Conservation (phyloP, 2,113 vertebrate species). For the Mustela nigripes region DNA sequence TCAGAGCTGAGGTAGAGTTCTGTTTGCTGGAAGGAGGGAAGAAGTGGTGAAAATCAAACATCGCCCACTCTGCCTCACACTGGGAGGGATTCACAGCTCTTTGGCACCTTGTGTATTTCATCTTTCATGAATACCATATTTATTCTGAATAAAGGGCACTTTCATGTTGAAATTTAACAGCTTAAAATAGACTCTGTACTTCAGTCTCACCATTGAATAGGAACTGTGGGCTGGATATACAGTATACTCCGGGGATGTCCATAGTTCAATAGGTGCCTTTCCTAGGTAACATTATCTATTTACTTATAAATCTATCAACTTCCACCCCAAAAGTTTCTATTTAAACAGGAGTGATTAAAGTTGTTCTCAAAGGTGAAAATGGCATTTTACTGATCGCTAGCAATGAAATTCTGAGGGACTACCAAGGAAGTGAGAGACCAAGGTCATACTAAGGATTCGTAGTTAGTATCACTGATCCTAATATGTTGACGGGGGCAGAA, state of each 20-base stretch:
- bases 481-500: background rate
- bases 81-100: slow-evolving; percentile 65
- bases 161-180: slow-evolving; percentile 82
- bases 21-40: slow-evolving; percentile 78
- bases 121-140: slow-evolving; percentile 82
- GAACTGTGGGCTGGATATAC: slow-evolving; percentile 61
- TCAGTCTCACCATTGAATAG: slow-evolving; percentile 64
- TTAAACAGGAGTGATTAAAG: slow-evolving; percentile 56
- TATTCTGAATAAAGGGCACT: slow-evolving; percentile 82
- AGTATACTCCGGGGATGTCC: slow-evolving; percentile 10
- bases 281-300: slow-evolving; percentile 74
- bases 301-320: slow-evolving; percentile 71
- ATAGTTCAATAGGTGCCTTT: slow-evolving; percentile 59
- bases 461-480: slow-evolving; percentile 36
- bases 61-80: slow-evolving; percentile 74
- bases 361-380: slow-evolving; percentile 58
- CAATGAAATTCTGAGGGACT: slow-evolving; percentile 59
- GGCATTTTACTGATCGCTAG: slow-evolving; percentile 27
- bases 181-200: slow-evolving; percentile 81
- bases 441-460: background rate
- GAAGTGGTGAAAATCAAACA: slow-evolving; percentile 79
- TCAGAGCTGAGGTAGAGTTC: slow-evolving; percentile 69
- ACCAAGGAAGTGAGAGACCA: slow-evolving; percentile 36
- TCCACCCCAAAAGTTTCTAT: slow-evolving; percentile 48
- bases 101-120: slow-evolving; percentile 73